Base-by-base conservation (phyloP, 2,888 invertebrate genomes). In the Dendrolimus pini region DNA sequence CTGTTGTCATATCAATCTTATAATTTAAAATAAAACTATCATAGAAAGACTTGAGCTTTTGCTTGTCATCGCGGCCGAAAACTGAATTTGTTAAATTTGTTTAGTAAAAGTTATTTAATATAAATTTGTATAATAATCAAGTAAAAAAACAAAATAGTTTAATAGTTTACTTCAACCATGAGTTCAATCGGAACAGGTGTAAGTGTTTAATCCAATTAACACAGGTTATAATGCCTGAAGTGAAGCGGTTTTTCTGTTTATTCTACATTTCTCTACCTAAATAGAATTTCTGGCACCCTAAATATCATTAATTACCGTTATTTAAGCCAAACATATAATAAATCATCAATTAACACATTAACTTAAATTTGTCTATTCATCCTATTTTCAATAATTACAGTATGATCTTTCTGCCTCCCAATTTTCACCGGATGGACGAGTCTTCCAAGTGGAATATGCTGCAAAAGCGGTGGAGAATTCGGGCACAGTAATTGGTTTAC, bases 381-480 rank as follows among this genome's bases (percentile, higher is more conserved):
- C 57, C 54, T 57, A 55, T 57, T 63, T 60, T 61, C 88, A 63
- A 10, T 56, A 41, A 57, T 92, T 93, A 58, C 85, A 98, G 98
- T 99, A 99, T 83, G 99, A 99, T 93, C 93, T 99, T 74, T 99
- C 99, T 61, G 99, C 99, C n/a, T 98, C 99, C 54, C 99, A 99
- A 92, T 99, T 99, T 90, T 99, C 99, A 2, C 99, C 99, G 2
- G 99, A 99, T 83, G 99, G 99, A 9, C 93, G 99, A 70, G 99
- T 99, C 52, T 99, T 99, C 86, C 99, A 99, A 94, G 98, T 99
- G 1, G 99, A 99, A 92, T 99, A 99, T 91, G 99, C 99, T 6
- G 96, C 96, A 58, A 99, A 99, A 90, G 99, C 99, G 7, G 99
- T 99, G 1, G 99, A 99, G 89, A 97, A 97, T 78, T 97, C 98